Evolutionary conservation across 2,113 vertebrate genomes (phyloP).

Genomic region (Chaetops frenatus): DNA sequence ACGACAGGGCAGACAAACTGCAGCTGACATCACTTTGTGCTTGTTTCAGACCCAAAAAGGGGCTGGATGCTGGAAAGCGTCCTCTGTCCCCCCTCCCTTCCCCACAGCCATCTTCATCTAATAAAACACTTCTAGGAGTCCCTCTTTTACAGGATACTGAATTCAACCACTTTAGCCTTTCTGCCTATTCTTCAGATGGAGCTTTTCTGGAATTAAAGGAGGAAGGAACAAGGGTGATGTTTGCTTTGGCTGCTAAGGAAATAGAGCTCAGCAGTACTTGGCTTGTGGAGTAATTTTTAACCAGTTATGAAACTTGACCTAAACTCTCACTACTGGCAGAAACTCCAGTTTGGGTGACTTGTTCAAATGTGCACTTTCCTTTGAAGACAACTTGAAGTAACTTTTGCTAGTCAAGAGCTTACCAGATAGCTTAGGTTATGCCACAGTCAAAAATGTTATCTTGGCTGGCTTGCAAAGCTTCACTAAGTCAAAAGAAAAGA

Average conservation of each 20-base stretch:
- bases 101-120: rapidly evolving
- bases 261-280: background rate
- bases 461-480: background rate
- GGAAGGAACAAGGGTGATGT: background rate
- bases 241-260: background rate
- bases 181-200: background rate
- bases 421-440: background rate
- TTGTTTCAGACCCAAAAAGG: background rate
- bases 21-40: background rate
- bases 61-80: background rate
- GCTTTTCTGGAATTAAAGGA: background rate
- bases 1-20: background rate
- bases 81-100: background rate
- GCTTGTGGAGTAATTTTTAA: background rate
- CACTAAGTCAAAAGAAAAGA: background rate
- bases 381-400: background rate
- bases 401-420: background rate
- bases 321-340: background rate
- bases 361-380: background rate
- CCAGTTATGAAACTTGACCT: background rate
- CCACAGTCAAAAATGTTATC: background rate
- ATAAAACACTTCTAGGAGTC: background rate
- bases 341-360: background rate
- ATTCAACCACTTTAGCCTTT: background rate
- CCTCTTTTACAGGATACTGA: background rate